Conservation (phyloP, 2,113 vertebrate species). For the Alligator sinensis region DNA sequence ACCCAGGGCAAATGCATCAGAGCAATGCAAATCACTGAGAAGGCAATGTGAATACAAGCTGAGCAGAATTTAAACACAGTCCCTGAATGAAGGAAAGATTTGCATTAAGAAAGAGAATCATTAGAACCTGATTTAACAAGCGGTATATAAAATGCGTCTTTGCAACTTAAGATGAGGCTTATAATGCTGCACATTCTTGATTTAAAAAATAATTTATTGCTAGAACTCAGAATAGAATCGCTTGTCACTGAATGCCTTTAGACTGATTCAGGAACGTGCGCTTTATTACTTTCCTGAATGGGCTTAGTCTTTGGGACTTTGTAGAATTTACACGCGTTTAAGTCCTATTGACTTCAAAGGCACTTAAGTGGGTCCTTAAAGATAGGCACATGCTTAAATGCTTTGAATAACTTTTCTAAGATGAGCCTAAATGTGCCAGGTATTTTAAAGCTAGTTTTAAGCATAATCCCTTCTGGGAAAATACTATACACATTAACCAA, state of each 20-base stretch:
- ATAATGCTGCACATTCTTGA: constrained; percentile 60
- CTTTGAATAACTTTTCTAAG: constrained; percentile 41
- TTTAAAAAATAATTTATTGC: constrained; percentile 63
- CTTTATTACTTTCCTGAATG: constrained; percentile 72
- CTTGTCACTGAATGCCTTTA: constrained; percentile 72
- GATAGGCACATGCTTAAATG: neutral
- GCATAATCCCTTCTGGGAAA: neutral
- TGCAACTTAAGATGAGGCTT: constrained; percentile 69
- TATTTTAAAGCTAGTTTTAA: neutral
- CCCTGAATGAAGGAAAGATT: constrained; percentile 76
- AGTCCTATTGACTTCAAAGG: constrained; percentile 59
- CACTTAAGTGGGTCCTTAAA: constrained; percentile 50
- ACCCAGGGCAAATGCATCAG: constrained; percentile 71
- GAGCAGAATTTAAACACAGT: constrained; percentile 77
- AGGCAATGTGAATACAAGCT: constrained; percentile 75
- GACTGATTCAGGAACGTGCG: constrained; percentile 66
- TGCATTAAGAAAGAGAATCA: constrained; percentile 73
- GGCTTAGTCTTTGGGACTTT: constrained; percentile 48
- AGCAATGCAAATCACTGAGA: constrained; percentile 76
- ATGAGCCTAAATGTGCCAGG: neutral
- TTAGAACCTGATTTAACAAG: constrained; percentile 78
- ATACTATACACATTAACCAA: neutral
- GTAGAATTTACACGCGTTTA: constrained; percentile 47
- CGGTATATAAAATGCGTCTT: constrained; percentile 68
- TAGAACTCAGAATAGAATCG: constrained; percentile 62